Conservation (phyloP, 2,888 invertebrate genomes). For the Petrolisthes cinctipes region DNA sequence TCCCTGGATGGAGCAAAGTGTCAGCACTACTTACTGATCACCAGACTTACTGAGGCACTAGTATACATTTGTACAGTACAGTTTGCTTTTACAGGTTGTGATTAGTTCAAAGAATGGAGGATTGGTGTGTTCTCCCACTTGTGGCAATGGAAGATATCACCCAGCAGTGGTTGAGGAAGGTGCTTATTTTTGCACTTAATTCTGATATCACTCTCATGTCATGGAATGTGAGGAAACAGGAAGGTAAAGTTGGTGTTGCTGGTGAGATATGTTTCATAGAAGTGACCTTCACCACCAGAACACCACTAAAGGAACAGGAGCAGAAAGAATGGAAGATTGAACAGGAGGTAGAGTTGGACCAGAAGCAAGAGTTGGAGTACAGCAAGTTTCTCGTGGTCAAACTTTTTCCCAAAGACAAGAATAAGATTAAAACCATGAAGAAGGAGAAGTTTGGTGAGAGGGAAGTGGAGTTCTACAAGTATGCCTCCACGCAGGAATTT, state of each 20-base stretch:
- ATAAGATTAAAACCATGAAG: slow-evolving; percentile 20
- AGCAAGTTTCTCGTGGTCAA: slow-evolving; percentile 41
- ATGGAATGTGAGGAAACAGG: slow-evolving; percentile 28
- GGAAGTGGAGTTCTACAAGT: slow-evolving; percentile 55
- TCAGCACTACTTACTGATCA: too few relatives aligned
- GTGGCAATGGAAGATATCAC: slow-evolving; percentile 12
- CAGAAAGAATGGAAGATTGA: neutral
- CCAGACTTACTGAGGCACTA: too few relatives aligned
- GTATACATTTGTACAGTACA: too few relatives aligned
- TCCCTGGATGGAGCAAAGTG: too few relatives aligned
- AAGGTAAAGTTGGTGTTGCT: slow-evolving; percentile 30
- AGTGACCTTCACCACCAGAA: neutral
- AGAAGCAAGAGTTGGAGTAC: neutral
- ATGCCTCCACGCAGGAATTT: slow-evolving; percentile 39
- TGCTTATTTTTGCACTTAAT: slow-evolving; percentile 26
- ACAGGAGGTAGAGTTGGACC: slow-evolving; percentile 42
- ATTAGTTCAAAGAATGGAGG: too few relatives aligned
- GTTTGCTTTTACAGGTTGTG: too few relatives aligned
- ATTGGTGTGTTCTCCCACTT: slow-evolving; percentile 20
- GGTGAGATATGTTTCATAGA: slow-evolving; percentile 42
- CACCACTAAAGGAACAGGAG: neutral
- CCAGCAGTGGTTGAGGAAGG: slow-evolving; percentile 38
- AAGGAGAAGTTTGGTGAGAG: slow-evolving; percentile 37
- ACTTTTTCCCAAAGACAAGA: slow-evolving; percentile 27
- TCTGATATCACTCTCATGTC: neutral